phyloP scores from a whole-genome alignment of 30 jellyfish, hydroid and myxozoan genomes.

The Sanderia malayensis region DNA sequence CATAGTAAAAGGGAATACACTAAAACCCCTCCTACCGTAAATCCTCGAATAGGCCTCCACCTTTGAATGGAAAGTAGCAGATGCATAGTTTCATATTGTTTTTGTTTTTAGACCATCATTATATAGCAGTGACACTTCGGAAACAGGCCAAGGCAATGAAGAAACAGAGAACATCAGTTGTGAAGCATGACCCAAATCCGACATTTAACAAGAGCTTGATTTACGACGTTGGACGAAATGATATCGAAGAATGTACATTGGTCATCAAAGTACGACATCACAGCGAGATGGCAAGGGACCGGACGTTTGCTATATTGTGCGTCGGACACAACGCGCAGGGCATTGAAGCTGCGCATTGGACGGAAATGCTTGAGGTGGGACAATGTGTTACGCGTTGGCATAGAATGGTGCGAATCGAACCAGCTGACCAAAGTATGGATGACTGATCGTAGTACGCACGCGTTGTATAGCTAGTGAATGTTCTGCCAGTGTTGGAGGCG shows the following conservation, averaged over 20 bases:
- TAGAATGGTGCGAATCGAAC: constrained; percentile 91
- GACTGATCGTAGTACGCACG: no score
- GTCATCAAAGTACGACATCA: constrained; percentile 92
- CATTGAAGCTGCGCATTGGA: constrained; percentile 94
- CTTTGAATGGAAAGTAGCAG: no score
- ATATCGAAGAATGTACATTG: constrained; percentile 69
- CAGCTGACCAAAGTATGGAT: constrained; percentile 58
- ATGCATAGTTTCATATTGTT: no score
- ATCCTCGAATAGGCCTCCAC: no score
- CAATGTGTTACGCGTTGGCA: constrained; percentile 96
- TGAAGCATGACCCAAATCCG: constrained; percentile 97
- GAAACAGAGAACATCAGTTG: constrained; percentile 87
- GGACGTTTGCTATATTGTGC: constrained; percentile 92
- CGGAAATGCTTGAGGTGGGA: constrained; percentile 81
- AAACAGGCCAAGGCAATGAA: constrained; percentile 70
- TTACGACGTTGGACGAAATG: constrained; percentile 66
- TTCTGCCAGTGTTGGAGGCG: no score
- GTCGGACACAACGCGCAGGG: constrained; percentile 90
- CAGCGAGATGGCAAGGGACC: constrained; percentile 80
- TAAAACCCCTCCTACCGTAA: no score
- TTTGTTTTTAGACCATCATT: constrained; percentile 82
- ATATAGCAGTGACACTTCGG: constrained; percentile 78
- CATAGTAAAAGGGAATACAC: no score
- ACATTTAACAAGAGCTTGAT: constrained; percentile 76
- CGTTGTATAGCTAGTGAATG: no score